phyloP scores from a whole-genome alignment of 2,797 vertebrate genomes.

The Gymnoscopelus braueri region DNA sequence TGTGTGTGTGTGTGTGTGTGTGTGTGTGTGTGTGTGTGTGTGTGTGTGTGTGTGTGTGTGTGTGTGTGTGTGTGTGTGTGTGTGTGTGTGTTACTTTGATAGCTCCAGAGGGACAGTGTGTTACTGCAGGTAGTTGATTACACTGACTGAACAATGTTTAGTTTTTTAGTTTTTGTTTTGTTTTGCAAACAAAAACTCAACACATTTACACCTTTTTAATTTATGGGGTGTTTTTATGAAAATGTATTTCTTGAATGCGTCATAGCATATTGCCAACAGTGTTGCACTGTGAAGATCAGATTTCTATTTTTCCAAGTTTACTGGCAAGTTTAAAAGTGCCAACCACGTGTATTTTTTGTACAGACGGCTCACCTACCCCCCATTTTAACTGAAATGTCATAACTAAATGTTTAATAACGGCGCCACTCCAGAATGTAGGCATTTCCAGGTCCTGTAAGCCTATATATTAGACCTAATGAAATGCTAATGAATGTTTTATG shows the following conservation, averaged over 20 bases:
- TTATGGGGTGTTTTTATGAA: background rate
- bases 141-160: constrained; percentile 29
- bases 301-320: background rate
- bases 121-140: constrained; percentile 27
- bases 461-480: background rate
- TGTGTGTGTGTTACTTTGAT: background rate
- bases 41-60: background rate
- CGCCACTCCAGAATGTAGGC: constrained; percentile 6
- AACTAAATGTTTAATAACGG: background rate
- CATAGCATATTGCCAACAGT: background rate
- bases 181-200: background rate
- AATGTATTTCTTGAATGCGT: constrained; percentile 5
- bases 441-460: background rate
- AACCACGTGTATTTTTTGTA: background rate
- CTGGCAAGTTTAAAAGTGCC: constrained; percentile 1
- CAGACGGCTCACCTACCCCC: background rate
- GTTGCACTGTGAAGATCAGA: constrained; percentile 8
- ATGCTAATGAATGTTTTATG: background rate
- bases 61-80: constrained; percentile 3
- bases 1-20: background rate
- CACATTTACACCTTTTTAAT: background rate
- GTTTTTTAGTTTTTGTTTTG: background rate
- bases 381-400: background rate
- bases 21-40: background rate
- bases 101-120: background rate